Evolutionary conservation across 2,113 vertebrate genomes (phyloP).

Genomic region (Astatotilapia flaviijosephi): DNA sequence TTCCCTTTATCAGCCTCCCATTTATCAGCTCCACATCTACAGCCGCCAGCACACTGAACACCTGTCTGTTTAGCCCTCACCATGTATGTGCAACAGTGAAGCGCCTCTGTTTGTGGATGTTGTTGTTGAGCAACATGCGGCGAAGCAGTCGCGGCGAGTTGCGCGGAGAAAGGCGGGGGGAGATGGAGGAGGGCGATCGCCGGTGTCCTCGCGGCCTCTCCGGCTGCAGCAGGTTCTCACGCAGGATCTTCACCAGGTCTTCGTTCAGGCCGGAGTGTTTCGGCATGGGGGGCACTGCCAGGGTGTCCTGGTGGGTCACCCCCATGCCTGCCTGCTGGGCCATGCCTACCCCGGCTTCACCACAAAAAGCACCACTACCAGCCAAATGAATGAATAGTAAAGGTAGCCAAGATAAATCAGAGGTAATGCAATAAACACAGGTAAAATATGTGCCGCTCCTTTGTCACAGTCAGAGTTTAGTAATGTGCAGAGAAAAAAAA

Average conservation of each 20-base stretch:
- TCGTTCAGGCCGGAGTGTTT: constrained; percentile 91
- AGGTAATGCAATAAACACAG: neutral
- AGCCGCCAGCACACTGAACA: neutral
- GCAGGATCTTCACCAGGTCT: constrained; percentile 92
- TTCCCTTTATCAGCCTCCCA: neutral
- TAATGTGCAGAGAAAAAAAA: neutral
- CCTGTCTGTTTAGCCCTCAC: constrained; percentile 71
- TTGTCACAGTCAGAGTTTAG: neutral
- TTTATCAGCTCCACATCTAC: neutral
- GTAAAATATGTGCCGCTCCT: neutral
- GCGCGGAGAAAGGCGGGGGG: constrained; percentile 86
- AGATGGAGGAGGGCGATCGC: constrained; percentile 83
- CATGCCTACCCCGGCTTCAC: constrained; percentile 80
- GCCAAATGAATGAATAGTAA: neutral
- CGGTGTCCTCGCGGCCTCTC: constrained; percentile 80
- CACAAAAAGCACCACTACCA: neutral
- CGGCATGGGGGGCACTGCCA: constrained; percentile 85
- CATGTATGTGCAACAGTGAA: constrained; percentile 98
- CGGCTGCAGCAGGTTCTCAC: constrained; percentile 95
- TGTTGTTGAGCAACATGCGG: constrained; percentile 92
- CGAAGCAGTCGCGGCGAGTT: constrained; percentile 92
- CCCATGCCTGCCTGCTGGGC: constrained; percentile 81
- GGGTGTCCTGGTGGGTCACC: constrained; percentile 79
- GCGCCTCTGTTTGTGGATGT: constrained; percentile 90
- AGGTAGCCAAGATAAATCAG: neutral